A percentile compares a stretch with the other conserved stretches of the same genome.
Evolutionary conservation across 2,888 invertebrate genomes (phyloP).

Genomic region (Sisyra nigra): DNA sequence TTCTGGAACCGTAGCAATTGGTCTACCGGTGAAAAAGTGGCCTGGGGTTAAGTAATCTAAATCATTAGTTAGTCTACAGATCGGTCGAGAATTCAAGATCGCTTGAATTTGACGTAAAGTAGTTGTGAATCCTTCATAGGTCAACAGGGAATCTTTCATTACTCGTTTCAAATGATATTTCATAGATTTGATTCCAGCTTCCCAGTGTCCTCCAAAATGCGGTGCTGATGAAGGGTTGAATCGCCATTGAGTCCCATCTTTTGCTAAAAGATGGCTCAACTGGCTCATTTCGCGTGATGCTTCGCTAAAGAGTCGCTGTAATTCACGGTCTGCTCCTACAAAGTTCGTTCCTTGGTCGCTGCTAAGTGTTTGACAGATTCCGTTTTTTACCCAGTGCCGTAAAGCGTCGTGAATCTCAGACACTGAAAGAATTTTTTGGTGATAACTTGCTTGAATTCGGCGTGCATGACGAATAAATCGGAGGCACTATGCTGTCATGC

Average conservation of each 20-base stretch:
- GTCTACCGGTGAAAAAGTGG: constrained; percentile 9
- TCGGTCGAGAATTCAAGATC: constrained; percentile 14
- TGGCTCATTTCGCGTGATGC: background rate
- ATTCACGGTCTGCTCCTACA: background rate
- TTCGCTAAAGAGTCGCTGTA: background rate
- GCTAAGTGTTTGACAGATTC: background rate
- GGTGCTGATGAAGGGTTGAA: background rate
- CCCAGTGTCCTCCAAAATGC: background rate
- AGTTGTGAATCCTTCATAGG: constrained; percentile 15
- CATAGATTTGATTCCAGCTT: background rate
- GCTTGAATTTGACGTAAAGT: constrained; percentile 14
- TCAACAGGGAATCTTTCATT: constrained; percentile 10
- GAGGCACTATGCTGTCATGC: too few relatives aligned
- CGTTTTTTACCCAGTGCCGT: too few relatives aligned
- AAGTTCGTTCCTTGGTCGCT: constrained; percentile 1
- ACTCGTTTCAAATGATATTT: background rate
- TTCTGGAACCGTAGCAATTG: constrained; percentile 8
- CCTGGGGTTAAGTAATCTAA: constrained; percentile 6
- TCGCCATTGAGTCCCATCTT: background rate
- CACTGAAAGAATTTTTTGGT: too few relatives aligned
- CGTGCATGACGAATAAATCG: background rate
- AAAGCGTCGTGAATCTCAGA: too few relatives aligned
- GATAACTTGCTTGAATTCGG: background rate
- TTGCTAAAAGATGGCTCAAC: background rate
- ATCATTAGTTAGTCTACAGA: constrained; percentile 10